Base-by-base conservation (phyloP, 2,888 invertebrate species). In the Onthophagus sagittarius region DNA sequence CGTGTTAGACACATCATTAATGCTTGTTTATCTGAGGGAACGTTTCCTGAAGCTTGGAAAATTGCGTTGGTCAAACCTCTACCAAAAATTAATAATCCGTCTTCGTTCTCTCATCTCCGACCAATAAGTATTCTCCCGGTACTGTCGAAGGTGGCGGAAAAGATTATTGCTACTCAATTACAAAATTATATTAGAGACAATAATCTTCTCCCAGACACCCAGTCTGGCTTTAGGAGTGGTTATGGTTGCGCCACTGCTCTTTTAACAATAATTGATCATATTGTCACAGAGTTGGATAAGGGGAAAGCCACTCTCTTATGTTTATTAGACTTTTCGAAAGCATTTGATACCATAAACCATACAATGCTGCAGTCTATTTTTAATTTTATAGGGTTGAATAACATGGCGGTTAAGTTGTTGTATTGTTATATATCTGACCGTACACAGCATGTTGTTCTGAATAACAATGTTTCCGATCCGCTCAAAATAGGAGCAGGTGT, bases 341-440 rank as follows among this genome's bases (percentile, higher is more conserved):
- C 69, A n/a, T 69, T 69, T 14, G 69, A 15, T 33, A 69, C 69
- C n/a, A 69, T 69, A 33, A 69, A 69, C 33, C 69, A 69, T 39
- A 33, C 23, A 32, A 33, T 69, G 39, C 32, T 69, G 39, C 31
- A 33, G 5, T 32, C 23, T 15, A 69, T 69, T 31, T 13, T 69
- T n/a, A 23, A 32, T 69, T 69, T 33, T 39, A 32, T 69, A 23
- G 23, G 23, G 23, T 23, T 23, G 23, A 3, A 23, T 23, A 3
- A 23, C 23, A 23, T 23, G 23, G 69, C 69, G 11, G 39, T 32
- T 9, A 33, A 33, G 31, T 69, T 69, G 32, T 23, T 69, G 11
- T 11, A 69, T 32, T 32, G 39, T 9, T 69, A 69, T 14, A 13
- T 69, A 14, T 9, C 14, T 69, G 31, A n/a, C 11, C 32, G 69